A percentile compares a stretch with the other conserved stretches of the same genome.
Evolutionary conservation across 2,888 invertebrate genomes (phyloP).

Genomic region (Villa cingulata): DNA sequence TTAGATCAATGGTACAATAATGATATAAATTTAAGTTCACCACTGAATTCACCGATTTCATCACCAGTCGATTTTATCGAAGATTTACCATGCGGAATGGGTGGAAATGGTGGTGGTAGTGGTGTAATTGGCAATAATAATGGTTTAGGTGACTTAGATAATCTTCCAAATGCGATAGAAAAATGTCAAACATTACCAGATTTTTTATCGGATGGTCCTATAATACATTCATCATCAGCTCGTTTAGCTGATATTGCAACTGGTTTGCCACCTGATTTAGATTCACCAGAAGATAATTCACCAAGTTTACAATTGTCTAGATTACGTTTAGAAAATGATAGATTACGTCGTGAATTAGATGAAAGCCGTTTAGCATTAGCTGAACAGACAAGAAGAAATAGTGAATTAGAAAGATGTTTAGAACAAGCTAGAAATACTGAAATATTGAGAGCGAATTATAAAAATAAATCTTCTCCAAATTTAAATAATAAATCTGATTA

Average conservation of each 20-base stretch:
- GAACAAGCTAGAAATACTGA: slow-evolving; percentile 39
- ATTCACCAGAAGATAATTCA: slow-evolving; percentile 32
- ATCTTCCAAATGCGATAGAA: slow-evolving; percentile 9
- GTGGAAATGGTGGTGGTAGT: no score
- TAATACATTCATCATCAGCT: slow-evolving; percentile 36
- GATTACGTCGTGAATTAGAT: slow-evolving; percentile 44
- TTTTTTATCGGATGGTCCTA: slow-evolving; percentile 56
- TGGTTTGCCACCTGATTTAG: slow-evolving; percentile 29
- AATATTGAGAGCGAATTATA: slow-evolving; percentile 34
- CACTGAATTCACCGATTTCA: slow-evolving; percentile 25
- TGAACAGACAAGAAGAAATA: slow-evolving; percentile 41
- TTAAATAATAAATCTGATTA: no score
- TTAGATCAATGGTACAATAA: slow-evolving; percentile 48
- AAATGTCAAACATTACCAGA: slow-evolving; percentile 46
- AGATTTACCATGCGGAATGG: slow-evolving; percentile 16
- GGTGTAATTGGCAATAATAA: background rate
- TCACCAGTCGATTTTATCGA: slow-evolving; percentile 22
- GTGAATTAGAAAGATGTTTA: slow-evolving; percentile 41
- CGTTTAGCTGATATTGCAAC: slow-evolving; percentile 34
- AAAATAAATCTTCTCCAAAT: slow-evolving; percentile 40
- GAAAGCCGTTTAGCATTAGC: slow-evolving; percentile 39
- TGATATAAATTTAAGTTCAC: slow-evolving; percentile 29
- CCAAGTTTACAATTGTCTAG: slow-evolving; percentile 24
- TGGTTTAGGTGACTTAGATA: no score
- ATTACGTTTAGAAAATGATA: slow-evolving; percentile 29